phyloP scores from a whole-genome alignment of 2,797 vertebrate genomes.

The Anguilla pacifica region DNA sequence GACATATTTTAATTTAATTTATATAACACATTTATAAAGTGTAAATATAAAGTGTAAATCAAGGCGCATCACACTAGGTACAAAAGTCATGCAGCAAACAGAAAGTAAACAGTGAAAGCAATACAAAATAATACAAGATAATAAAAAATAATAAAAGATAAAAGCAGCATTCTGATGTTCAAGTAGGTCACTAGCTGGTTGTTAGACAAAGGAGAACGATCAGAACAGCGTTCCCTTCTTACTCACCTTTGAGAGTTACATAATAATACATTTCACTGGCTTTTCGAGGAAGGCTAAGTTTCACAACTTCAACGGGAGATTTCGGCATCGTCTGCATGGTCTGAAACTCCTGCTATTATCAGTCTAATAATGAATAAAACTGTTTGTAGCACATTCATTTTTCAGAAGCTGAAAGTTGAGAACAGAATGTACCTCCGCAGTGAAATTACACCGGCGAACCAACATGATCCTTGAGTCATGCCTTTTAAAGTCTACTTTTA shows the following conservation, averaged over 20 bases:
- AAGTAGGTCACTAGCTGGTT: background rate
- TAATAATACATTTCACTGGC: background rate
- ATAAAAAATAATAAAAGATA: too few species aligned
- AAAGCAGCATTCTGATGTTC: too few species aligned
- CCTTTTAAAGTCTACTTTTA: background rate
- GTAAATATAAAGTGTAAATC: too few species aligned
- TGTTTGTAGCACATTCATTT: background rate
- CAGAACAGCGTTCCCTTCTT: background rate
- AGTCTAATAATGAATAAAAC: constrained; percentile 2
- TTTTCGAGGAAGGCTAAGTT: background rate
- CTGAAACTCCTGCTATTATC: background rate
- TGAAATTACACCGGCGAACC: constrained; percentile 5
- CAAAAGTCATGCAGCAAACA: constrained; percentile 35
- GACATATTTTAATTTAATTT: constrained; percentile 42
- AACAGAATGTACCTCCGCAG: background rate
- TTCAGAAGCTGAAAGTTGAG: background rate
- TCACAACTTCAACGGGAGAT: background rate
- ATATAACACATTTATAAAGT: too few species aligned
- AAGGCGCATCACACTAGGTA: too few species aligned
- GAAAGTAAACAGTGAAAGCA: background rate
- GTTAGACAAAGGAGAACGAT: background rate
- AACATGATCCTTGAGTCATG: background rate
- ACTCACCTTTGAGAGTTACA: background rate
- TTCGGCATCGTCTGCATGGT: background rate
- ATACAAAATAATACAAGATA: too few species aligned